Evolutionary conservation across 92 coral and sea anemone genomes (phyloP).

Genomic region (Isaurus tuberculatus): DNA sequence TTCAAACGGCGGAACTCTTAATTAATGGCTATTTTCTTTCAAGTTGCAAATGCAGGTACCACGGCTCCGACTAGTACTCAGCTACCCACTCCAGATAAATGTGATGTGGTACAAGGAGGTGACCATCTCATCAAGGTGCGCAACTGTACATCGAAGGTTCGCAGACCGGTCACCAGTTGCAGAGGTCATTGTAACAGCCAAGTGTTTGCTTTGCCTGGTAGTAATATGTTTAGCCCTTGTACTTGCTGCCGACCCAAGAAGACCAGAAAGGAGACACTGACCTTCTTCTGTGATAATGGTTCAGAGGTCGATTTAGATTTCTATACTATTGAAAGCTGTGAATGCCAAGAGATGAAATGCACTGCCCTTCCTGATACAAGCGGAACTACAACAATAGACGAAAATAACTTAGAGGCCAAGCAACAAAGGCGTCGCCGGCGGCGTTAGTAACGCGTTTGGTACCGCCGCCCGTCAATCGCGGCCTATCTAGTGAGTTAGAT

Average conservation of each 20-base stretch:
- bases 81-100: slow-evolving; percentile 28
- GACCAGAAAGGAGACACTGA: neutral
- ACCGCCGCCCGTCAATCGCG: neutral
- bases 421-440: slow-evolving; percentile 41
- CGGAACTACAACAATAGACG: slow-evolving; percentile 45
- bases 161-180: slow-evolving; percentile 49
- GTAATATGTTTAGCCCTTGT: slow-evolving; percentile 52
- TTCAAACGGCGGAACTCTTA: too few relatives aligned
- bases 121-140: slow-evolving; percentile 15
- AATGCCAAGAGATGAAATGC: slow-evolving; percentile 58
- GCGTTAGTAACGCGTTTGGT: slow-evolving; percentile 36
- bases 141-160: slow-evolving; percentile 65
- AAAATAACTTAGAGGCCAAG: slow-evolving; percentile 48
- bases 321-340: slow-evolving; percentile 63
- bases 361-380: slow-evolving; percentile 58
- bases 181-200: slow-evolving; percentile 61
- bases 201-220: slow-evolving; percentile 61
- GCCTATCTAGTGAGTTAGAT: neutral
- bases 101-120: slow-evolving; percentile 10
- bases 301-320: slow-evolving; percentile 50
- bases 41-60: slow-evolving; percentile 45
- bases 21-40: neutral
- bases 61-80: neutral
- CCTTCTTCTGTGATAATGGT: slow-evolving; percentile 48
- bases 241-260: slow-evolving; percentile 63